These are phyloP conservation scores for Drosophila affinis DNA, from an alignment of 2,888 invertebrate species.

Conservation along the genomic window DNA sequence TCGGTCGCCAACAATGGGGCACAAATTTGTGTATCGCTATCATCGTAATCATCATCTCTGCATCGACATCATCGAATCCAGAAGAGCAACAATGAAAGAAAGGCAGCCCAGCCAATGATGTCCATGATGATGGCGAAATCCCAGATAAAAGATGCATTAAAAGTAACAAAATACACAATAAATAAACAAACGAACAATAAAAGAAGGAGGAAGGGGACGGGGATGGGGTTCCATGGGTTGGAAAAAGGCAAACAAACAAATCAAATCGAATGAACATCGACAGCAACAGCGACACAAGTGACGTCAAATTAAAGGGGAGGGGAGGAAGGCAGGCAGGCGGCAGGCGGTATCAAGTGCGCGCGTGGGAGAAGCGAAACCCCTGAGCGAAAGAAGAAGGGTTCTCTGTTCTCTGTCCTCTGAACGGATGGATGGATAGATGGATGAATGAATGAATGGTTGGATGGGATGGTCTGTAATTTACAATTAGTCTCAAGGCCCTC, in stretches of 20 bases:
- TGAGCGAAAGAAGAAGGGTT: constrained; percentile 16
- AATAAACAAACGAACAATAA: constrained; percentile 68
- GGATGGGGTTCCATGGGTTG: constrained; percentile 15
- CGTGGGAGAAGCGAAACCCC: not conserved
- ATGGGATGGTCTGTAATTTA: constrained; percentile 62
- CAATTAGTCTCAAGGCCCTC: constrained; percentile 66
- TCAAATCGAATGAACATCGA: constrained; percentile 63
- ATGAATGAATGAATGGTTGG: constrained; percentile 23
- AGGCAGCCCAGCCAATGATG: constrained; percentile 54
- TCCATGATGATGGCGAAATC: constrained; percentile 71
- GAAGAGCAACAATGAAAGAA: constrained; percentile 36
- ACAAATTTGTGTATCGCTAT: constrained; percentile 74
- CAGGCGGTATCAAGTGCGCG: not conserved
- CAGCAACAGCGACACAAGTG: constrained; percentile 23
- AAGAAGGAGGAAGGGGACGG: constrained; percentile 17
- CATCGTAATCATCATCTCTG: constrained; percentile 30
- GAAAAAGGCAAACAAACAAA: constrained; percentile 66
- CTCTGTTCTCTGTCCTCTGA: constrained; percentile 5
- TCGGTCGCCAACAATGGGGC: constrained; percentile 43
- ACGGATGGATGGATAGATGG: constrained; percentile 27
- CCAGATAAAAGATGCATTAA: constrained; percentile 77
- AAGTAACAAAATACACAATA: constrained; percentile 77
- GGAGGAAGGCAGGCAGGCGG: not conserved
- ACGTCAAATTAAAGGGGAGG: constrained; percentile 43
- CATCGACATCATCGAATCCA: constrained; percentile 34